A percentile compares a stretch with the other conserved stretches of the same genome.
These are phyloP conservation scores for Geococcyx californianus DNA, from an alignment of 2,113 vertebrate species.

Conservation along the genomic window DNA sequence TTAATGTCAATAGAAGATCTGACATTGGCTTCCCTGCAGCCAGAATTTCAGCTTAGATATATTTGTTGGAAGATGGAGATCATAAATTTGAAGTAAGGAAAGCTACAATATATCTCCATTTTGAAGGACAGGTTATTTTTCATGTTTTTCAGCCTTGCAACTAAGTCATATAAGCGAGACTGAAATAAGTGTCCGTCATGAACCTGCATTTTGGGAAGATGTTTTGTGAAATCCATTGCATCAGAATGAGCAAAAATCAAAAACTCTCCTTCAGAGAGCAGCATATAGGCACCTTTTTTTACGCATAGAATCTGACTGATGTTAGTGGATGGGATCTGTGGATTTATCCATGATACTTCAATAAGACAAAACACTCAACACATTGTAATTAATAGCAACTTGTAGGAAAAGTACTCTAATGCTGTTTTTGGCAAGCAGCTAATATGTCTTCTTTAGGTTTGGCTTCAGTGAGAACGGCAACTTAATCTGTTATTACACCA, in stretches of 20 bases:
- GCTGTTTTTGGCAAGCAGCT: background rate
- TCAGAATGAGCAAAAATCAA: background rate
- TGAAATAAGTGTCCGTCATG: background rate
- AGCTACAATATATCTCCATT: background rate
- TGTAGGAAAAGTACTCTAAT: background rate
- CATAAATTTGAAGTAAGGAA: background rate
- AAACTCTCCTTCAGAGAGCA: background rate
- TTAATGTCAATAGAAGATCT: background rate
- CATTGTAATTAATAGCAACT: background rate
- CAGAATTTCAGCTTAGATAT: background rate
- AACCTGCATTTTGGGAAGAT: background rate
- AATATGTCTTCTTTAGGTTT: background rate
- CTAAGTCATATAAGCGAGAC: background rate
- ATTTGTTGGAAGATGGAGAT: background rate
- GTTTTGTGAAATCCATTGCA: background rate
- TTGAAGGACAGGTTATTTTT: background rate
- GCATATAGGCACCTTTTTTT: background rate
- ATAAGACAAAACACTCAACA: background rate
- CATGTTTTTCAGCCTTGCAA: background rate
- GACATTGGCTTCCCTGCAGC: background rate
- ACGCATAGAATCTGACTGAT: background rate
- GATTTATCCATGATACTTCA: background rate
- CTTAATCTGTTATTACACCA: background rate
- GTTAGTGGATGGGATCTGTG: background rate
- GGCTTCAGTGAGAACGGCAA: background rate